These are phyloP conservation scores for Epinotia demarniana DNA, from an alignment of 2,888 invertebrate species.

Conservation along the genomic window DNA sequence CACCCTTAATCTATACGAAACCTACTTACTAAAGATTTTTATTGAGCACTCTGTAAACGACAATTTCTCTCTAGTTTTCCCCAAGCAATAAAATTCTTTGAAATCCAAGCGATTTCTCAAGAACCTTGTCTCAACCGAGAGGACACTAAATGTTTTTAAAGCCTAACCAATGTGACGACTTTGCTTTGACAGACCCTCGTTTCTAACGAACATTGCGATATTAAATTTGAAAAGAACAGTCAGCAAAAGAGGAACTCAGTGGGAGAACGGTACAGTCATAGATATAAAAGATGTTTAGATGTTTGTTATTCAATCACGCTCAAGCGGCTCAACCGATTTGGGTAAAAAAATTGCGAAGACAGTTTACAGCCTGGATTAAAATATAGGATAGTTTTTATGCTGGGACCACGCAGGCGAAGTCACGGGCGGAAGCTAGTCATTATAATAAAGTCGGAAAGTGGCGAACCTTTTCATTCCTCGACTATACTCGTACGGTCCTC, in stretches of 20 bases:
- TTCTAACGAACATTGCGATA: constrained; percentile 42
- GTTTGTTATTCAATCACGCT: no score
- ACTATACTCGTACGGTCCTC: no score
- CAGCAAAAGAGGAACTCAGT: background rate
- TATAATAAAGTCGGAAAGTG: no score
- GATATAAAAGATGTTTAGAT: no score
- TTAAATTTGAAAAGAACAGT: constrained; percentile 37
- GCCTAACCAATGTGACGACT: constrained; percentile 42
- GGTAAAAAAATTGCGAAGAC: no score
- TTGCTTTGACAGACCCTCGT: constrained; percentile 34
- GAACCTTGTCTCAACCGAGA: constrained; percentile 23
- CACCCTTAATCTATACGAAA: background rate
- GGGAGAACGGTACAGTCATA: background rate
- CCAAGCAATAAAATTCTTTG: constrained; percentile 29
- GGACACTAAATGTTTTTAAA: constrained; percentile 42
- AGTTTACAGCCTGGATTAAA: no score
- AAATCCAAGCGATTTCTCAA: constrained; percentile 23
- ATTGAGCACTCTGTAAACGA: constrained; percentile 19
- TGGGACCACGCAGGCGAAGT: no score
- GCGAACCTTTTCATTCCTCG: no score
- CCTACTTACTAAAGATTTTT: background rate
- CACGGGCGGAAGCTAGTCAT: no score
- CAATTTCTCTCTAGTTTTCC: constrained; percentile 28
- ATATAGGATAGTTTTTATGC: no score
- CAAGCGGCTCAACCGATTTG: no score